Evolutionary conservation across 2,113 vertebrate species (phyloP).

Genomic region (rabbit (Oryctolagus cuniculus)): mOryCun1.1 NC_091436.1:55436501-55437000

Average conservation of each 20-base stretch:
- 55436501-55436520: too few relatives aligned
- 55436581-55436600: conserved; percentile 1
- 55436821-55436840: neutral
- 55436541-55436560: too few relatives aligned
- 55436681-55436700: neutral
- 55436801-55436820: neutral
- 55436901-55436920: too few relatives aligned
- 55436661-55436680: neutral
- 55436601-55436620: neutral
- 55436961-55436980: too few relatives aligned
- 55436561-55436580: neutral
- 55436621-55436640: neutral
- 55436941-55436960: too few relatives aligned
- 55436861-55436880: too few relatives aligned
- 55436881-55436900: too few relatives aligned
- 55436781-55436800: neutral
- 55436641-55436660: neutral
- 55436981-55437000: too few relatives aligned
- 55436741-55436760: neutral
- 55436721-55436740: neutral
- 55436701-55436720: neutral
- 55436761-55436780: neutral
- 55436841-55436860: too few relatives aligned
- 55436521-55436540: too few relatives aligned
- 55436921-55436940: too few relatives aligned